Base-by-base conservation (phyloP, 2,888 invertebrate species). In the Theretra japonica region DNA sequence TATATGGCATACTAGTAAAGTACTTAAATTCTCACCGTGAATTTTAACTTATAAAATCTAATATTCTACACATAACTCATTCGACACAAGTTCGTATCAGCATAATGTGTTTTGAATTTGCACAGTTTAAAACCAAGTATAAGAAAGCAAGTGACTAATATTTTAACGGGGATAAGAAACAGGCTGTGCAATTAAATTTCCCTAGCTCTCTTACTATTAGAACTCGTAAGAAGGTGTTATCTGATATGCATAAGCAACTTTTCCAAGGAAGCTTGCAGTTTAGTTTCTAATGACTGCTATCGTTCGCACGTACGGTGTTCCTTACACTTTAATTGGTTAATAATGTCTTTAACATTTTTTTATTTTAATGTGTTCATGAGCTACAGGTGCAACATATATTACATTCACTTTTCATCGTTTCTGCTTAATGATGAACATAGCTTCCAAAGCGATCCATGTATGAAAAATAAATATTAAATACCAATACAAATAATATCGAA, bases 201-300 rank as follows among this genome's bases (percentile, higher is more conserved):
- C 53, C 65, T 19, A 28, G 56, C 33, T 56, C 19, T 56, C 33
- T 53, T 53, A 62, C 23, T 33, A 57, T 69, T 33, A 58, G 30
- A 70, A 23, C 23, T 62, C 21, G 58, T 33, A 62, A 70, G 48
- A 23, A 48, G 23, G 62, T 62, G 48, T 60, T 62, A 62, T 21
- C 53, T 62, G 62, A 70, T 62, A 53, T 53, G 70, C 53, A 53
- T 33, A 70, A 30, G 33, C 53, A 50, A 62, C 62, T 70, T 62
- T 70, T 62, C 59, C 62, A 53, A 30, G 70, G 65, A 70, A 70
- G 62, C 33, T 30, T 11, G 30, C 60, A 60, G 50, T 68, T 69
- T 28, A 33, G 68, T 59, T 72, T 65, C 65, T 57, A 25, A 65
- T 69, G 48, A 28, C 41, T 48, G 59, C 62, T 68, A 60, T 71